Evolutionary conservation across 2,797 vertebrate genomes (phyloP).

Genomic region (Decapterus maruadsi): DNA sequence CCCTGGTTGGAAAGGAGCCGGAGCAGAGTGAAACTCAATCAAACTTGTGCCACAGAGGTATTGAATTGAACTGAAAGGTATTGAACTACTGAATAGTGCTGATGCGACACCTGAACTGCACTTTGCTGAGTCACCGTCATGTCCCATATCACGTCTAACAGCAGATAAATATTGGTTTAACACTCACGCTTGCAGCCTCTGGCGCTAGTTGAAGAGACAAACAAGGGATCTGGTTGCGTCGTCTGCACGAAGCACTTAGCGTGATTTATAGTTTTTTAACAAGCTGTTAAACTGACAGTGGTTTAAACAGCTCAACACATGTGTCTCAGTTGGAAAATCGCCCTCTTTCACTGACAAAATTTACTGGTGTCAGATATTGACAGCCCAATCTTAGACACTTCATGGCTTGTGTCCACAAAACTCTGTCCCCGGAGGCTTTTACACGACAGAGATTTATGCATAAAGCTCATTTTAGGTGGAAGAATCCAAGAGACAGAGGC

Average conservation of each 20-base stretch:
- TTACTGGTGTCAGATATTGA: not conserved
- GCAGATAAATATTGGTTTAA: not conserved
- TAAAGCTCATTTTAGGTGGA: too few relatives aligned
- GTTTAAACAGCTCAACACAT: not conserved
- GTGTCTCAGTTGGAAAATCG: not conserved
- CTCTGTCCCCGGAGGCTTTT: constrained; percentile 28
- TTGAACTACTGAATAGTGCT: not conserved
- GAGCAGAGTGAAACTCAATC: too few relatives aligned
- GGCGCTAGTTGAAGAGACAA: not conserved
- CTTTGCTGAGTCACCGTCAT: not conserved
- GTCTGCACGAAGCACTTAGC: not conserved
- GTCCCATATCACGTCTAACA: not conserved
- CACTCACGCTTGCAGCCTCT: not conserved
- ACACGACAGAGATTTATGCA: not conserved
- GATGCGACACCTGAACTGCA: not conserved
- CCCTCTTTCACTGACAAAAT: constrained; percentile 2
- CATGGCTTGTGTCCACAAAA: constrained; percentile 25
- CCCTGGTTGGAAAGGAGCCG: too few relatives aligned
- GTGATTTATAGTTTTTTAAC: constrained; percentile 7
- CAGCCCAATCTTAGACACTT: not conserved
- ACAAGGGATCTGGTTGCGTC: not conserved
- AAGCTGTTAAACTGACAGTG: not conserved
- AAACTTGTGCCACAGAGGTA: not conserved
- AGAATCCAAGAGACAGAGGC: too few relatives aligned
- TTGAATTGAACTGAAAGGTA: too few relatives aligned